Conservation (phyloP, 2,797 vertebrate species). For the Clamator glandarius region DNA sequence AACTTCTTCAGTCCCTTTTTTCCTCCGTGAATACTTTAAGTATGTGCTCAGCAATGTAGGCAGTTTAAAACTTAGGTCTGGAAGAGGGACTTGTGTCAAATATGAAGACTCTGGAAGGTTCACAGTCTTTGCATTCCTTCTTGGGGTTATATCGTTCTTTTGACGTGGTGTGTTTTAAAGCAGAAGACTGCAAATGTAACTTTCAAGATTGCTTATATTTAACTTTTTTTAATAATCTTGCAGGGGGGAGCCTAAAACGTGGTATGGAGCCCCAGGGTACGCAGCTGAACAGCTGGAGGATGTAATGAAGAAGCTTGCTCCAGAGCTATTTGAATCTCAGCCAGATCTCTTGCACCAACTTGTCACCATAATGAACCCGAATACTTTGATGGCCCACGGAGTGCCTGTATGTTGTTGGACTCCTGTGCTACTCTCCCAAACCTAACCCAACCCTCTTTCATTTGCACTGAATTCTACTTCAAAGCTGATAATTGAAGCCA, state of each 20-base stretch:
- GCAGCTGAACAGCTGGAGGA: slow-evolving; percentile 94
- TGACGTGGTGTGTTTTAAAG: slow-evolving; percentile 9
- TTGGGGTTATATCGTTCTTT: background rate
- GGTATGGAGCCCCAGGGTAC: slow-evolving; percentile 96
- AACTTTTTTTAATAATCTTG: slow-evolving; percentile 61
- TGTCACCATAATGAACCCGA: slow-evolving; percentile 99
- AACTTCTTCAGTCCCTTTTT: background rate
- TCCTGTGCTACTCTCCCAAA: slow-evolving; percentile 38
- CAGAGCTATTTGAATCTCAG: slow-evolving; percentile 96
- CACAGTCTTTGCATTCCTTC: background rate
- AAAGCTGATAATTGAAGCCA: background rate
- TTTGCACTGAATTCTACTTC: background rate
- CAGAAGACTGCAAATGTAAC: slow-evolving; percentile 44
- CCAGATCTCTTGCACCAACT: slow-evolving; percentile 98
- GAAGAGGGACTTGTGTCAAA: background rate
- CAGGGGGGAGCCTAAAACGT: slow-evolving; percentile 99
- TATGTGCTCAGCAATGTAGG: background rate
- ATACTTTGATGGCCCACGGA: slow-evolving; percentile 95
- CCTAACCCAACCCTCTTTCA: background rate
- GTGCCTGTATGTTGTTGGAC: slow-evolving; percentile 87
- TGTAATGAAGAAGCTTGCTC: slow-evolving; percentile 97
- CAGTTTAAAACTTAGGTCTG: background rate
- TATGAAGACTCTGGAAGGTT: background rate
- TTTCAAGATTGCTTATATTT: slow-evolving; percentile 29
- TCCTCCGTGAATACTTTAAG: background rate